Evolutionary conservation across 2,113 vertebrate species (phyloP).

Genomic region (Phaethornis superciliosus): DNA sequence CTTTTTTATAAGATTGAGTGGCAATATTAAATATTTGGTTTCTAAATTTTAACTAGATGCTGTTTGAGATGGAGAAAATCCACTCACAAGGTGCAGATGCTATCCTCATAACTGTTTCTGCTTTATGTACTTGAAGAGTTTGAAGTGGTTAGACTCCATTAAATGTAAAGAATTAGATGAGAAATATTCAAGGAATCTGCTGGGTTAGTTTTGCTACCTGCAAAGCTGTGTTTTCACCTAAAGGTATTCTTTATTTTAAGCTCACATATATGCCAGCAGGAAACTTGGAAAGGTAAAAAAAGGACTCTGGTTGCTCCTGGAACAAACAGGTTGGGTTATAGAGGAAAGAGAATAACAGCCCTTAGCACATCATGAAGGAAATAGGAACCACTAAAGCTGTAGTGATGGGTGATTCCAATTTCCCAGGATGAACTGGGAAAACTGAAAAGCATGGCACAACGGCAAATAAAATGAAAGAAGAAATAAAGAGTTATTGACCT

Average conservation of each 20-base stretch:
- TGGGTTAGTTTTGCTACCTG: neutral
- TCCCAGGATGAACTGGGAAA: constrained; percentile 66
- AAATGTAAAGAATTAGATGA: neutral
- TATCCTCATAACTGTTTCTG: neutral
- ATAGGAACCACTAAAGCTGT: constrained; percentile 38
- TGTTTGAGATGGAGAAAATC: neutral
- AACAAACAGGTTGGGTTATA: neutral
- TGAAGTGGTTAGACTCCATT: neutral
- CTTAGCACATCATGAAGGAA: constrained; percentile 30
- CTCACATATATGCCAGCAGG: neutral
- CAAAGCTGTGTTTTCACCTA: neutral
- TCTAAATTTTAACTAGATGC: neutral
- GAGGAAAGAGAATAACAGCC: constrained; percentile 7
- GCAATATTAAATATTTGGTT: neutral
- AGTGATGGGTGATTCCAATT: constrained; percentile 67
- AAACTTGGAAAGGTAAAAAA: neutral
- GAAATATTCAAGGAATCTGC: neutral
- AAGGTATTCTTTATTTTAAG: neutral
- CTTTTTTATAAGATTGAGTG: neutral
- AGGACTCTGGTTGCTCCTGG: neutral
- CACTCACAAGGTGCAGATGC: accelerated
- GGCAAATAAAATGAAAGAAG: constrained; percentile 76
- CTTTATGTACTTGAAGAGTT: neutral
- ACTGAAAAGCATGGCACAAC: constrained; percentile 62
- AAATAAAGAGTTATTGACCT: constrained; percentile 79